Conservation (phyloP, 2,113 vertebrate genomes). For the Phoxinus phoxinus region DNA sequence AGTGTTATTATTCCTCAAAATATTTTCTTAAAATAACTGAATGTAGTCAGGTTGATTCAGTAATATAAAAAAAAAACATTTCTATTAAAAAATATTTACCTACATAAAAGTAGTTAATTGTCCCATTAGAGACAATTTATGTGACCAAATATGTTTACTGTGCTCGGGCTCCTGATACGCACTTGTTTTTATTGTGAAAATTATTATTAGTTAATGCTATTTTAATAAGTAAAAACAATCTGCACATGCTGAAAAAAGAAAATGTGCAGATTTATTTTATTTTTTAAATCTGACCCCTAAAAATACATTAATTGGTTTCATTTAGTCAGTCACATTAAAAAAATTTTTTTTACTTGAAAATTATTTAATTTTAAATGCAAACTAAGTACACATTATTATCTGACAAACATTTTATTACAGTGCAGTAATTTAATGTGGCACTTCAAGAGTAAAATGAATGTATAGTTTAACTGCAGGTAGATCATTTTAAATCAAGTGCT, state of each 20-base stretch:
- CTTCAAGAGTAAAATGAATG: neutral
- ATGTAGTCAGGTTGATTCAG: neutral
- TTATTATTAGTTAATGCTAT: neutral
- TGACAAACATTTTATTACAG: neutral
- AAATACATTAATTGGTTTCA: neutral
- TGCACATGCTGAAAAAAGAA: neutral
- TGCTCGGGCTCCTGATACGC: neutral
- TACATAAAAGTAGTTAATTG: neutral
- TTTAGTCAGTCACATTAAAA: neutral
- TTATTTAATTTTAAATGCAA: neutral
- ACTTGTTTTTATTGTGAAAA: neutral
- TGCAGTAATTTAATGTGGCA: neutral
- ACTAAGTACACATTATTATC: neutral
- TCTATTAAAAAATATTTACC: neutral
- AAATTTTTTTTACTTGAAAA: neutral
- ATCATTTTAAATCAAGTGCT: conserved; percentile 20
- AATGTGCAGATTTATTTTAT: neutral
- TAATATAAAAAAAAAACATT: neutral
- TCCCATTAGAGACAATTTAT: neutral
- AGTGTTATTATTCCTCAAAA: neutral
- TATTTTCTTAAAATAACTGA: neutral
- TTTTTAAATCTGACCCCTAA: neutral
- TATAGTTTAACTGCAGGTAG: neutral
- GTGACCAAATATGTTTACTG: neutral
- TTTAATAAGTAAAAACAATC: neutral